phyloP scores from a whole-genome alignment of 2,888 invertebrate genomes.

The Dioctria linearis region DNA sequence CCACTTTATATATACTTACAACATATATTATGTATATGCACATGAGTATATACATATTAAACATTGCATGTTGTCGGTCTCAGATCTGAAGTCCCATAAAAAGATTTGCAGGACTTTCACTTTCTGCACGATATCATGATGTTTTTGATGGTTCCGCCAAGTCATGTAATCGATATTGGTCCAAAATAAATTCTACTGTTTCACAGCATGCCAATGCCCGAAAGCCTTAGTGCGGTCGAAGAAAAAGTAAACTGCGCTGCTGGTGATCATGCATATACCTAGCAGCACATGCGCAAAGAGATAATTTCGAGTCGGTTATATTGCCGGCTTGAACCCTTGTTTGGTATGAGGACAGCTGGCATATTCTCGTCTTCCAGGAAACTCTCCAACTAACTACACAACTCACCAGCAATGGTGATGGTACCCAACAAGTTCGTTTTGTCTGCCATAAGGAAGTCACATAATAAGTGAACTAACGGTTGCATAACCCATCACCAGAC shows the following conservation, averaged over 20 bases:
- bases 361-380: constrained; percentile 35
- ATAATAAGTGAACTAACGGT: constrained; percentile 17
- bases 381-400: background rate
- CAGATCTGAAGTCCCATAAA: constrained; percentile 3
- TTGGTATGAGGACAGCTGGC: background rate
- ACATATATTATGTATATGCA: background rate
- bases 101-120: constrained; percentile 47
- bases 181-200: constrained; percentile 14
- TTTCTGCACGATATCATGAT: constrained; percentile 41
- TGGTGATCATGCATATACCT: background rate
- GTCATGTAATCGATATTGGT: constrained; percentile 49
- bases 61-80: constrained; percentile 1
- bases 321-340: background rate
- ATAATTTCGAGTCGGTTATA: background rate
- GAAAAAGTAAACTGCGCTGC: background rate
- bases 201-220: constrained; percentile 15
- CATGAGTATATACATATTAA: background rate
- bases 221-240: background rate
- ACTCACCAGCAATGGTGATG: background rate
- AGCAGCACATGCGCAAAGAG: background rate
- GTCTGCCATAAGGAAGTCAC: constrained; percentile 34
- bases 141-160: constrained; percentile 39
- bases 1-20: background rate
- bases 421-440: background rate
- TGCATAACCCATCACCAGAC: background rate